Percentiles rank a stretch among this genome's conserved stretches.
Evolutionary conservation across 2,888 invertebrate genomes (phyloP).

Genomic region (Torymus tubicola): DNA sequence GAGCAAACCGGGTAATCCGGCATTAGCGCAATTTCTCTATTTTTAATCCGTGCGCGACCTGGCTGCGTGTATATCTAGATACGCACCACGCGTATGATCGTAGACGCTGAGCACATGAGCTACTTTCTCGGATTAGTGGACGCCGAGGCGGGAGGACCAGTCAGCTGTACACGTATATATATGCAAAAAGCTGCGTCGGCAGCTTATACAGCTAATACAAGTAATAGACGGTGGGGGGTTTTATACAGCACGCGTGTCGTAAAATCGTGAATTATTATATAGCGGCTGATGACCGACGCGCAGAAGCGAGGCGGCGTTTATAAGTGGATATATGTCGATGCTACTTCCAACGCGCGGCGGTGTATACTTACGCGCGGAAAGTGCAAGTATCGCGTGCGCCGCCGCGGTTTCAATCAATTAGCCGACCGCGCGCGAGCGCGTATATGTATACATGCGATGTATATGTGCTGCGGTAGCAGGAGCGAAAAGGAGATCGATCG

Average conservation of each 20-base stretch:
- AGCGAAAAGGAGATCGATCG: slow-evolving; percentile 19
- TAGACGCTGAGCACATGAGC: too few species aligned
- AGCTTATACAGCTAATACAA: too few species aligned
- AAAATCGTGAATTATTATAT: too few species aligned
- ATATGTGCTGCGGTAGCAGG: background rate
- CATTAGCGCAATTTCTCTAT: slow-evolving; percentile 31
- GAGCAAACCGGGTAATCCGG: slow-evolving; percentile 18
- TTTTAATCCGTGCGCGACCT: slow-evolving; percentile 15
- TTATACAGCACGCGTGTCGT: too few species aligned
- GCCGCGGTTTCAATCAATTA: slow-evolving; percentile 45
- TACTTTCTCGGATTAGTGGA: slow-evolving; percentile 42
- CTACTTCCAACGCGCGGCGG: background rate
- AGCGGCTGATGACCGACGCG: background rate
- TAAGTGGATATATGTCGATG: background rate
- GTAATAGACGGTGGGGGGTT: too few species aligned
- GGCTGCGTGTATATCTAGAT: background rate
- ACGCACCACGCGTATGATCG: background rate
- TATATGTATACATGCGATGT: too few species aligned
- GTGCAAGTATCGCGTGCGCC: slow-evolving; percentile 41
- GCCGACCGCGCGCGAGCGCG: background rate
- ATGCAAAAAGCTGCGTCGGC: too few species aligned
- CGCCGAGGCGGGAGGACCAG: background rate
- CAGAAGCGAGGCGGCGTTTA: background rate
- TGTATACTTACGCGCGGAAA: background rate
- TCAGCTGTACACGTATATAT: too few species aligned